phyloP scores from a whole-genome alignment of 2,888 invertebrate species.

The Drosophila emarginata region DNA sequence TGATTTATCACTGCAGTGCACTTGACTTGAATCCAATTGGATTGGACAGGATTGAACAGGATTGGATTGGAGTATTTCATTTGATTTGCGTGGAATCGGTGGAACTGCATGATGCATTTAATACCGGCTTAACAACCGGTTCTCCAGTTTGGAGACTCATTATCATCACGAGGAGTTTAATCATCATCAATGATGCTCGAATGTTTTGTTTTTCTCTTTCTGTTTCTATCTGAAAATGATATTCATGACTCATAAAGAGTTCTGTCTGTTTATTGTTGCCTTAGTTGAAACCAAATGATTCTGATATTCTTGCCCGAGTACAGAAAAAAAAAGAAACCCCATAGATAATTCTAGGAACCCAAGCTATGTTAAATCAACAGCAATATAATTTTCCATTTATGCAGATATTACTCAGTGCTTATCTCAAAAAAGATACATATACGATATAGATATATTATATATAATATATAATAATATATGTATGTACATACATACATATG shows the following conservation, averaged over 20 bases:
- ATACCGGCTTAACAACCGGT: constrained; percentile 22
- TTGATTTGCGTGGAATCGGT: background rate
- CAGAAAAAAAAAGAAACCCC: too few relatives aligned
- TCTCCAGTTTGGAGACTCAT: constrained; percentile 2
- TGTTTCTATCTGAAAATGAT: background rate
- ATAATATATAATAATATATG: too few relatives aligned
- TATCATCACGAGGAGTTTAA: constrained; percentile 11
- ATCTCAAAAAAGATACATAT: too few relatives aligned
- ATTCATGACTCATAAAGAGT: background rate
- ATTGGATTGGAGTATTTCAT: background rate
- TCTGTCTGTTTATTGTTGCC: too few relatives aligned
- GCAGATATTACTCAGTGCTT: too few relatives aligned
- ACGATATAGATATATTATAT: too few relatives aligned
- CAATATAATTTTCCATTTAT: too few relatives aligned
- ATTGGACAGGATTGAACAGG: background rate
- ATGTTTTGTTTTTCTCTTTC: constrained; percentile 6
- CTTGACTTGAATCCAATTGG: background rate
- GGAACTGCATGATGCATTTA: background rate
- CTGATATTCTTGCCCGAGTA: too few relatives aligned
- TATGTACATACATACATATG: too few relatives aligned
- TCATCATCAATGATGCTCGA: background rate
- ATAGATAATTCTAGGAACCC: too few relatives aligned
- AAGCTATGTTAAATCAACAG: too few relatives aligned
- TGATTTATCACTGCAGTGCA: constrained; percentile 11
- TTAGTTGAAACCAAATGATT: too few relatives aligned